Conservation (phyloP, 1,140 invertebrate genomes). For the Lordiphosa clarofinis region DNA sequence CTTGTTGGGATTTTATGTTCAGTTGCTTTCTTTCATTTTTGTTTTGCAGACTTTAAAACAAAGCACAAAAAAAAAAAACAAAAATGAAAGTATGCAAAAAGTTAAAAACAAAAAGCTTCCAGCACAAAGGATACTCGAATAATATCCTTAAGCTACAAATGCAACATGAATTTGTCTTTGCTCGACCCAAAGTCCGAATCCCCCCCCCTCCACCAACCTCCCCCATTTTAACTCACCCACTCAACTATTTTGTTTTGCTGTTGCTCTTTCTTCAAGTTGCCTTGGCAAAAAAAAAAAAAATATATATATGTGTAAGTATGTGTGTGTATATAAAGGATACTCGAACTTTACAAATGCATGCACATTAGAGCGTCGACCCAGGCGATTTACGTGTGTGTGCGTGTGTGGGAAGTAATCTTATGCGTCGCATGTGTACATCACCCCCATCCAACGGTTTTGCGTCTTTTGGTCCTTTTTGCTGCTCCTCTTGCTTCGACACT, state of each 20-base stretch:
- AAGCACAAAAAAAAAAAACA: slow-evolving; percentile 21
- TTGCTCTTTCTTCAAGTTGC: slow-evolving; percentile 57
- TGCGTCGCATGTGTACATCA: slow-evolving; percentile 53
- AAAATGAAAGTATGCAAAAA: slow-evolving; percentile 66
- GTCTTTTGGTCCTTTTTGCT: slow-evolving; percentile 54
- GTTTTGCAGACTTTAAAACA: slow-evolving; percentile 56
- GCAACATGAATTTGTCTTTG: slow-evolving; percentile 76
- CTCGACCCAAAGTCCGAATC: slow-evolving; percentile 25
- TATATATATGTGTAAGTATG: neutral
- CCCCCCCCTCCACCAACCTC: slow-evolving; percentile 17
- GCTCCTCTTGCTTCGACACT: slow-evolving; percentile 69
- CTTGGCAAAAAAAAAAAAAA: slow-evolving; percentile 30
- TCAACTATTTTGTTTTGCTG: slow-evolving; percentile 40
- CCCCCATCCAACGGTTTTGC: slow-evolving; percentile 2
- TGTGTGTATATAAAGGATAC: slow-evolving; percentile 49
- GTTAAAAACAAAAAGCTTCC: slow-evolving; percentile 48
- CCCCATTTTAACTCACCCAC: slow-evolving; percentile 10
- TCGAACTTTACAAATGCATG: slow-evolving; percentile 75
- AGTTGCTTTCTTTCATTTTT: slow-evolving; percentile 18
- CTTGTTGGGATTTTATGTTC: slow-evolving; percentile 30
- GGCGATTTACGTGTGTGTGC: slow-evolving; percentile 27
- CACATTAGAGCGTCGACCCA: slow-evolving; percentile 55
- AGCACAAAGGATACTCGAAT: slow-evolving; percentile 73
- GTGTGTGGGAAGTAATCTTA: slow-evolving; percentile 51
- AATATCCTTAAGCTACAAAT: slow-evolving; percentile 76